A percentile compares a stretch with the other conserved stretches of the same genome.
phyloP scores from a whole-genome alignment of 2,113 vertebrate genomes.

The Trematocara unimaculatum region DNA sequence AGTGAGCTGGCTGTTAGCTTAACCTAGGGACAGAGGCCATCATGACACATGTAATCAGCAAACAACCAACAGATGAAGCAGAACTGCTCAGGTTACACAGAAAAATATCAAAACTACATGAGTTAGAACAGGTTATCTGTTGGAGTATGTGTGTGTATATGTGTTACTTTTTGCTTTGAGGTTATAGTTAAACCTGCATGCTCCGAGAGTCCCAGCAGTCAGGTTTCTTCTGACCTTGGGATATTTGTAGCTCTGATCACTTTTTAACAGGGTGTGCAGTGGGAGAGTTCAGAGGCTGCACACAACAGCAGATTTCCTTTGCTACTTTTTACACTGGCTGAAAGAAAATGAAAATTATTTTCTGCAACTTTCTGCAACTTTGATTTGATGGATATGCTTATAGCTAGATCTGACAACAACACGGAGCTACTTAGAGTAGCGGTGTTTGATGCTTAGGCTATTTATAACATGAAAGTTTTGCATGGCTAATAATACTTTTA shows the following conservation, averaged over 20 bases:
- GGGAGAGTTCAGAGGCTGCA: rapidly evolving
- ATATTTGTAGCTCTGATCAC: neutral
- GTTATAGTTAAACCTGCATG: neutral
- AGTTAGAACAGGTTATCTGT: rapidly evolving
- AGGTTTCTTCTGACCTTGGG: neutral
- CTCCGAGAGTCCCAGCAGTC: neutral
- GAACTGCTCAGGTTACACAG: neutral
- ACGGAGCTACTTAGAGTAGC: neutral
- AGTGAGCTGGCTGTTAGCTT: neutral
- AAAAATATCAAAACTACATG: neutral
- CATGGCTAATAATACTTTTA: neutral
- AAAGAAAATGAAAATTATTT: neutral
- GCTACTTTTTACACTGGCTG: neutral
- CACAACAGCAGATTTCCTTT: neutral
- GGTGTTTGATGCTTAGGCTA: neutral
- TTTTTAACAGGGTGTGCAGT: neutral
- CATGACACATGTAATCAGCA: neutral
- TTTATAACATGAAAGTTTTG: neutral
- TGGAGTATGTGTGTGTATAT: neutral
- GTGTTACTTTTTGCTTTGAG: neutral
- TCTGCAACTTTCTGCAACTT: neutral
- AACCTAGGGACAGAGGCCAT: neutral
- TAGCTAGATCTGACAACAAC: neutral
- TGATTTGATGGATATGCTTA: neutral
- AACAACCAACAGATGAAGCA: neutral